These are phyloP conservation scores for Drosophila pseudoobscura DNA, from an alignment of 1,140 invertebrate genomes.

Conservation along the genomic window DNA sequence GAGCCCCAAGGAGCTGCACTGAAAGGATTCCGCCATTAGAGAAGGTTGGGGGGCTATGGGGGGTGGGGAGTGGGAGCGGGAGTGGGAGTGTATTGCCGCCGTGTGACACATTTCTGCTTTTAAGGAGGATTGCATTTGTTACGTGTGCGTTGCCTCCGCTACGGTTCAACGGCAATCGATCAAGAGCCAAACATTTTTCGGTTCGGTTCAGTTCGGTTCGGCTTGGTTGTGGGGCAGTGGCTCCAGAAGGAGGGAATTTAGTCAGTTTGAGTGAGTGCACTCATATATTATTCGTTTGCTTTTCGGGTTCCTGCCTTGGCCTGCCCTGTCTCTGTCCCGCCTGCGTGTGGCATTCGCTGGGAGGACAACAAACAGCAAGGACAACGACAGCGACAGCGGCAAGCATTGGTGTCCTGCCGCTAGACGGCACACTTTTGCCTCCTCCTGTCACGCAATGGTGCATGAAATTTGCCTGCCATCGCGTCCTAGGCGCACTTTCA, in stretches of 20 bases:
- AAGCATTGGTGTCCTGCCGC: constrained; percentile 57
- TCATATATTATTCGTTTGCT: constrained; percentile 63
- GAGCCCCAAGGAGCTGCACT: constrained; percentile 47
- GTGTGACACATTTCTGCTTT: constrained; percentile 83
- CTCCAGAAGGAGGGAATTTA: constrained; percentile 56
- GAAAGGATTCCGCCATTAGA: constrained; percentile 76
- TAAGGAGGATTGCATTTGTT: constrained; percentile 82
- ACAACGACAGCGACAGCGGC: constrained; percentile 27
- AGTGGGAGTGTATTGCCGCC: constrained; percentile 47
- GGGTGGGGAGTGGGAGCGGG: neutral
- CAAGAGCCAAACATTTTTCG: constrained; percentile 77
- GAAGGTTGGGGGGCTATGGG: neutral
- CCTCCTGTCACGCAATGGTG: constrained; percentile 59
- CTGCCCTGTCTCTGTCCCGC: constrained; percentile 14
- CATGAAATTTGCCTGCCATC: constrained; percentile 69
- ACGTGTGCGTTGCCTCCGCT: constrained; percentile 80
- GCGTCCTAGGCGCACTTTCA: constrained; percentile 65
- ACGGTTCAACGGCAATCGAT: constrained; percentile 80
- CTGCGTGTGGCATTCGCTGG: constrained; percentile 30
- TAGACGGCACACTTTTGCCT: constrained; percentile 57
- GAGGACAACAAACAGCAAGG: constrained; percentile 19
- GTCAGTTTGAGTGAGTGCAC: constrained; percentile 79
- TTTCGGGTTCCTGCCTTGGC: constrained; percentile 13
- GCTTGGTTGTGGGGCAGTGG: neutral
- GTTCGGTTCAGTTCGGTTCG: constrained; percentile 40